These are phyloP conservation scores for Serinus canaria DNA, from an alignment of 2,113 vertebrate species.

Conservation along the genomic window DNA sequence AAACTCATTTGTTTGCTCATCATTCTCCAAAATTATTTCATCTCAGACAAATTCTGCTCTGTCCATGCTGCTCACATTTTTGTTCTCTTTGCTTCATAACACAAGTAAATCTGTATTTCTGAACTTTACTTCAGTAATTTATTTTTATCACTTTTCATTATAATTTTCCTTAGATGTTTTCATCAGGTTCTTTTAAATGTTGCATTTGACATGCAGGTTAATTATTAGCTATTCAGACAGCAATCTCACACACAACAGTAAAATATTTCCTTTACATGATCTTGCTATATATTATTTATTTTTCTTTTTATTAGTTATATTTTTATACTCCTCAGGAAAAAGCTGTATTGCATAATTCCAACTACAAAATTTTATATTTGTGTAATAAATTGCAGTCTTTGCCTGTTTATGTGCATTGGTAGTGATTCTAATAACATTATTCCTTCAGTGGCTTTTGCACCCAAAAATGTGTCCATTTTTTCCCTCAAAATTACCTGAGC, in stretches of 20 bases:
- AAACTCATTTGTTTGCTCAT: not conserved
- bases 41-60: not conserved
- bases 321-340: not conserved
- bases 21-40: not conserved
- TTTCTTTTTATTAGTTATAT: not conserved
- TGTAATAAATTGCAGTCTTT: not conserved
- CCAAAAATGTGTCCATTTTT: not conserved
- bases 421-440: not conserved
- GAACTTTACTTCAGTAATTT: not conserved
- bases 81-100: not conserved
- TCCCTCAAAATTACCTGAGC: not conserved
- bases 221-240: not conserved
- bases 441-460: not conserved
- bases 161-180: not conserved
- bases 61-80: not conserved
- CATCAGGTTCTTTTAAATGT: not conserved
- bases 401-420: not conserved
- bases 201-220: not conserved
- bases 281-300: not conserved
- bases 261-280: not conserved
- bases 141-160: conserved; percentile 7
- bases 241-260: not conserved
- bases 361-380: not conserved
- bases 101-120: not conserved
- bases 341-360: not conserved